Conservation (phyloP, 2,113 vertebrate genomes). For the Arvicanthis niloticus region DNA sequence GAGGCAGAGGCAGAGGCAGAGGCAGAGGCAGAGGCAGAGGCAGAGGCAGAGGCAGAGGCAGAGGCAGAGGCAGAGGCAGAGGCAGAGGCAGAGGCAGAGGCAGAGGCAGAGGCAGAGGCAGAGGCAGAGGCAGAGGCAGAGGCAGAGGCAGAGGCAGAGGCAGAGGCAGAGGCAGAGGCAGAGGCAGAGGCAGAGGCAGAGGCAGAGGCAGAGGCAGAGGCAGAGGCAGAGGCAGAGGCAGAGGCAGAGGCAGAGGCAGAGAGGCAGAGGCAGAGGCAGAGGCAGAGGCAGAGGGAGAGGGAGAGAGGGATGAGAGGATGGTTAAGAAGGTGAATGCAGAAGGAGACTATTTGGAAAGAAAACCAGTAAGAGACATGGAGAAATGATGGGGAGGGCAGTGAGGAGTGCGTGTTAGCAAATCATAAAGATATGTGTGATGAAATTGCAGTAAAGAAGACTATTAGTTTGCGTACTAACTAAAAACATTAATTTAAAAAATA, state of each 20-base stretch:
- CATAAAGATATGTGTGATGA: neutral
- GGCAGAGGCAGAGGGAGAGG: too few species aligned
- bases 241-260: too few species aligned
- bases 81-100: too few species aligned
- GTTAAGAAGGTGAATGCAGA: neutral
- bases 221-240: neutral
- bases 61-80: too few species aligned
- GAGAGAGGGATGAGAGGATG: too few species aligned
- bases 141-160: too few species aligned
- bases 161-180: neutral
- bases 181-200: accelerated
- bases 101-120: neutral
- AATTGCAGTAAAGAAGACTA: neutral
- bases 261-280: too few species aligned
- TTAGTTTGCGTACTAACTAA: neutral
- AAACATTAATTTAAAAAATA: neutral
- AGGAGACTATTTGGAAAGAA: neutral
- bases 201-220: too few species aligned
- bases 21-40: too few species aligned
- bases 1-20: too few species aligned
- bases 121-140: neutral
- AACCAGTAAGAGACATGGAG: neutral
- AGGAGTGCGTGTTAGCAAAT: neutral
- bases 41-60: too few species aligned
- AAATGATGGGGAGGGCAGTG: neutral